Percentiles rank a stretch among this genome's conserved stretches.
Evolutionary conservation across 2,113 vertebrate species (phyloP).

Genomic region (Cyprinodon brontotheroides): DNA sequence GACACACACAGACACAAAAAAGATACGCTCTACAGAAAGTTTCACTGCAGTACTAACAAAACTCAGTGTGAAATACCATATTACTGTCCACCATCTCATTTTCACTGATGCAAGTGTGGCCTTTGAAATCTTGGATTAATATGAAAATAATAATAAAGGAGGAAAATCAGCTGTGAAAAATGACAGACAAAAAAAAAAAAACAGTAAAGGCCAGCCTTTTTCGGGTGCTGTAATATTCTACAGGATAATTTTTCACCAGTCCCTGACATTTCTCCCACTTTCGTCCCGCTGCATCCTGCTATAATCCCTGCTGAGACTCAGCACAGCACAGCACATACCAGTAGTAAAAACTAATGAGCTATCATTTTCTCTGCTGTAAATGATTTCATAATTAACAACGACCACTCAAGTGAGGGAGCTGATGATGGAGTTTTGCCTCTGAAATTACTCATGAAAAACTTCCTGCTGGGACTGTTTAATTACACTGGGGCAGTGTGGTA

Average conservation of each 20-base stretch:
- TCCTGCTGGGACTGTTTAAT: constrained; percentile 44
- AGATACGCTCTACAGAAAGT: constrained; percentile 31
- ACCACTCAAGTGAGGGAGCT: constrained; percentile 63
- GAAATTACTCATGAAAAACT: constrained; percentile 47
- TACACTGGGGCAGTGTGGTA: constrained; percentile 23
- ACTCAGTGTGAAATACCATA: constrained; percentile 28
- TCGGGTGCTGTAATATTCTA: constrained; percentile 51
- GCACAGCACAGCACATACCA: constrained; percentile 54
- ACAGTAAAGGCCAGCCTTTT: constrained; percentile 52
- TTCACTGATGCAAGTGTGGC: constrained; percentile 39
- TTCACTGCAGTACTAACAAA: constrained; percentile 53
- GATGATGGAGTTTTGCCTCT: constrained; percentile 48
- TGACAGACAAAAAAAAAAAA: constrained; percentile 34
- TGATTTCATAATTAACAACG: constrained; percentile 71
- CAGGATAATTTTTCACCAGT: constrained; percentile 43
- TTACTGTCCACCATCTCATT: constrained; percentile 27
- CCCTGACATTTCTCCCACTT: constrained; percentile 53
- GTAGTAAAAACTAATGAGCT: constrained; percentile 73
- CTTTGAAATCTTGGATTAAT: constrained; percentile 52
- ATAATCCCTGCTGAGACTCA: constrained; percentile 52
- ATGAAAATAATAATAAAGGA: constrained; percentile 57
- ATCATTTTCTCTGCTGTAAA: constrained; percentile 65
- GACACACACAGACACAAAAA: constrained; percentile 17
- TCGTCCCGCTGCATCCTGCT: constrained; percentile 49
- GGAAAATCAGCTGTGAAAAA: constrained; percentile 59